Evolutionary conservation across 2,797 vertebrate species (phyloP).

Genomic region (Darevskia mixta): DNA sequence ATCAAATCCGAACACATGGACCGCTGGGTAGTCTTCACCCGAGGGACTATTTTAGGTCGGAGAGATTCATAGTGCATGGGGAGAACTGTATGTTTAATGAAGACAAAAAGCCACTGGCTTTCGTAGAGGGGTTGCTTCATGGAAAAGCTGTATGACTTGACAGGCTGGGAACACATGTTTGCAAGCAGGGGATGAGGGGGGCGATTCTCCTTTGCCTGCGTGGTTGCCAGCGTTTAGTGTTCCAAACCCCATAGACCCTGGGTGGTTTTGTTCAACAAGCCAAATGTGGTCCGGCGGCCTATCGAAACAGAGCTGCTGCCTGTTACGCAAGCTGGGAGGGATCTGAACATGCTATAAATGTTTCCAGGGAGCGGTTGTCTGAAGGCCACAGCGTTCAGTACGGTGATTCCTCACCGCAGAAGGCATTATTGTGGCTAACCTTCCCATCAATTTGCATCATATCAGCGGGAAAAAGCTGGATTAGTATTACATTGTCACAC

Average conservation of each 20-base stretch:
- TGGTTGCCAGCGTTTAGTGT: conserved; percentile 41
- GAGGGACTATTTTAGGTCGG: not conserved
- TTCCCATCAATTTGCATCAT: conserved; percentile 47
- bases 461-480: conserved; percentile 36
- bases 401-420: conserved; percentile 48
- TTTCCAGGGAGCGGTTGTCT: conserved; percentile 53
- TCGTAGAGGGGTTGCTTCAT: conserved; percentile 24
- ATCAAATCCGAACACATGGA: not conserved
- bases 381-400: conserved; percentile 58
- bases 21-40: conserved; percentile 29
- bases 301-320: conserved; percentile 39
- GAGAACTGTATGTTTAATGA: conserved; percentile 18
- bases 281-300: conserved; percentile 36
- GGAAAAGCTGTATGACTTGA: conserved; percentile 52
- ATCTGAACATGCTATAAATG: conserved; percentile 23
- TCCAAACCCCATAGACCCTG: conserved; percentile 27
- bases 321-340: conserved; percentile 53
- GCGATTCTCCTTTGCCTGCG: conserved; percentile 30
- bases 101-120: conserved; percentile 25
- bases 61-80: conserved; percentile 38
- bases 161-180: conserved; percentile 20
- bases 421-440: conserved; percentile 47
- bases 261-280: conserved; percentile 48
- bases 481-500: conserved; percentile 51
- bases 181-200: not conserved